phyloP scores from a whole-genome alignment of 2,113 vertebrate genomes.

The Cololabis saira region DNA sequence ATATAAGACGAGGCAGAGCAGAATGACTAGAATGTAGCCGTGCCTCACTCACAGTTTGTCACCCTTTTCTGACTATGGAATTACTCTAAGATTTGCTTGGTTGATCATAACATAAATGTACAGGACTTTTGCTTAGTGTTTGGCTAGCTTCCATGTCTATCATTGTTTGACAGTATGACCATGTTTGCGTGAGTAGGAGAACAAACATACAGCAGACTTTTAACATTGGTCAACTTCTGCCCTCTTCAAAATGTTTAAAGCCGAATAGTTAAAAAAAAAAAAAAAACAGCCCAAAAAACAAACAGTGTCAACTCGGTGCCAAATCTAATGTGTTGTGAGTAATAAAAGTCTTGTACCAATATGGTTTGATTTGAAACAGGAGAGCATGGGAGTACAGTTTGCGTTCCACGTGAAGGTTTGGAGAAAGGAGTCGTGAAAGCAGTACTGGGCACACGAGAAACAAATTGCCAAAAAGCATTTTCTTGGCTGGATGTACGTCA shows the following conservation, averaged over 20 bases:
- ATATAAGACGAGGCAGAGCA: neutral
- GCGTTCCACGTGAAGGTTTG: slow-evolving; percentile 34
- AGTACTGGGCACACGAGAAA: slow-evolving; percentile 14
- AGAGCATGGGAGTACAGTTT: slow-evolving; percentile 6
- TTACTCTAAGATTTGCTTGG: slow-evolving; percentile 31
- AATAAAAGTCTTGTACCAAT: neutral
- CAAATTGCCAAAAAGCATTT: slow-evolving; percentile 48
- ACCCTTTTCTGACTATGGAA: slow-evolving; percentile 25
- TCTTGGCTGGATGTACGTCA: slow-evolving; percentile 71
- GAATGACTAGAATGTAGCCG: too few relatives aligned
- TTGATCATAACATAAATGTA: slow-evolving; percentile 42
- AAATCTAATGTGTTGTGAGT: neutral
- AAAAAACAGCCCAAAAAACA: too few relatives aligned
- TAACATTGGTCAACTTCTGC: slow-evolving; percentile 7
- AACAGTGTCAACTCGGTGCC: neutral
- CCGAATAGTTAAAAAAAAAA: neutral
- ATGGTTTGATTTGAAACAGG: neutral
- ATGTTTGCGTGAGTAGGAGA: slow-evolving; percentile 9
- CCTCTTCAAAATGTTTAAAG: slow-evolving; percentile 16
- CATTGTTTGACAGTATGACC: slow-evolving; percentile 47
- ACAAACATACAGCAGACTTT: neutral
- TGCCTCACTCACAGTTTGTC: neutral
- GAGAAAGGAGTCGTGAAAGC: slow-evolving; percentile 35
- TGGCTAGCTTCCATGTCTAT: slow-evolving; percentile 38
- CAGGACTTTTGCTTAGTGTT: slow-evolving; percentile 22